Evolutionary conservation across 2,797 vertebrate species (phyloP).

Genomic region (Sebastes taczanowskii): DNA sequence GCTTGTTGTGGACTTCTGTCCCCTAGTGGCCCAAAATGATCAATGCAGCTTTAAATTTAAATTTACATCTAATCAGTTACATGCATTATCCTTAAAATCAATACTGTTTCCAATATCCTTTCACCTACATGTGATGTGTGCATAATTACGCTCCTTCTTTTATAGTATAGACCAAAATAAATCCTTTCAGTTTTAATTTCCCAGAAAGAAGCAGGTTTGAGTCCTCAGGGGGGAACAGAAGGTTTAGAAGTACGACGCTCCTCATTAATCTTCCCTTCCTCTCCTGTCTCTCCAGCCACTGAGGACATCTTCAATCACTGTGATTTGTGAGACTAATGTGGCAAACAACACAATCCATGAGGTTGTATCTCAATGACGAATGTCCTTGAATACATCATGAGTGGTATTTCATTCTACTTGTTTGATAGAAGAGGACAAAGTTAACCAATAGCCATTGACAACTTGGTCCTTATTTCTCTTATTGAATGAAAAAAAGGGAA

Average conservation of each 20-base stretch:
- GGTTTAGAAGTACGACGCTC: conserved; percentile 8
- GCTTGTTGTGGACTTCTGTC: not conserved
- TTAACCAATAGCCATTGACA: not conserved
- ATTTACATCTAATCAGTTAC: not conserved
- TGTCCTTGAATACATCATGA: conserved; percentile 10
- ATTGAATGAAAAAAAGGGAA: not conserved
- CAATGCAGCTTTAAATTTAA: not conserved
- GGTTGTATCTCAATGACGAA: conserved; percentile 8
- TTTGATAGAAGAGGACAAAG: not conserved
- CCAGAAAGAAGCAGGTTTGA: not conserved
- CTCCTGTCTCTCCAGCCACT: not conserved
- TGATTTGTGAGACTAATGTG: conserved; percentile 19
- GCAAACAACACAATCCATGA: conserved; percentile 11
- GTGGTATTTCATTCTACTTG: not conserved
- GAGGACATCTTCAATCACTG: conserved; percentile 24
- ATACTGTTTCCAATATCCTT: not conserved
- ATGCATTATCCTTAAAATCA: not conserved
- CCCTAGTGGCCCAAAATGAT: not conserved
- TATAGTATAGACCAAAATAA: not conserved
- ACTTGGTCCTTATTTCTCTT: not conserved
- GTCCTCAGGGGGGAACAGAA: not conserved
- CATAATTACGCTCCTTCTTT: not conserved
- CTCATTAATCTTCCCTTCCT: conserved; percentile 35
- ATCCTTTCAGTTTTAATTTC: not conserved
- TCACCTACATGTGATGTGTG: not conserved